Evolutionary conservation across 2,113 vertebrate species (phyloP), one percentile per base, ranked within the genome.

Genomic region (Neotoma lepida): DNA sequence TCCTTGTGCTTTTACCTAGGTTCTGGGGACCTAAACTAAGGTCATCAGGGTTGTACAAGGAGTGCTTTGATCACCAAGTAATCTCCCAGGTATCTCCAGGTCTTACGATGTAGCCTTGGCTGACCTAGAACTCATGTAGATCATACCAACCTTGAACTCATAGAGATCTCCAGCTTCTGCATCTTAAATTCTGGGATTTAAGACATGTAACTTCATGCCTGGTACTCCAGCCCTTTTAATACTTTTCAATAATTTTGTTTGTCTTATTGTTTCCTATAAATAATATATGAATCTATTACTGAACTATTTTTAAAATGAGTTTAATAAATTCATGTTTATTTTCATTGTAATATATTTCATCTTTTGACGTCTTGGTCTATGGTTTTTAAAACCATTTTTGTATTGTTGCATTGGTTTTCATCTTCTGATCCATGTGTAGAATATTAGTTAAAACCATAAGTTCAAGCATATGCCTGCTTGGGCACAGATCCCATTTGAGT

Each of bases 401-500:
- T 81, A 5, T 81, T 76, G 30, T 88, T 49, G 13, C 20, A 14
- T 80, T 92, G 24, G 58, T 86, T 96, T 94, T 61, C 46, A 96
- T 86, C 46, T 91, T 93, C 82, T 86, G 61, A 49, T 88, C 26
- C 26, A 58, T 41, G 3, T 81, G 28, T 71, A 82, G 77, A 77
- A 14, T 93, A 81, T 51, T 86, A 51, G 81, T 80, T 94, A 86
- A 91, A 78, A 77, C 44, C 51, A 41, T 95, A 90, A 88, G 44
- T 24, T 95, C 41, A 94, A 58, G 64, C 66, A 86, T 22, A 76
- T 77, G 58, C 22, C 13, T 91, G 33, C 41, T 74, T 89, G 85
- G 41, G 73, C 73, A 73, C 56, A 33, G 70, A 58, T 96, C 86
- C 88, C 63, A 64, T 95, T 93, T 96, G 74, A 92, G 46, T n/a